These are phyloP conservation scores for Drosophila punjabiensis DNA, from an alignment of 1,140 invertebrate species.

Conservation along the genomic window DNA sequence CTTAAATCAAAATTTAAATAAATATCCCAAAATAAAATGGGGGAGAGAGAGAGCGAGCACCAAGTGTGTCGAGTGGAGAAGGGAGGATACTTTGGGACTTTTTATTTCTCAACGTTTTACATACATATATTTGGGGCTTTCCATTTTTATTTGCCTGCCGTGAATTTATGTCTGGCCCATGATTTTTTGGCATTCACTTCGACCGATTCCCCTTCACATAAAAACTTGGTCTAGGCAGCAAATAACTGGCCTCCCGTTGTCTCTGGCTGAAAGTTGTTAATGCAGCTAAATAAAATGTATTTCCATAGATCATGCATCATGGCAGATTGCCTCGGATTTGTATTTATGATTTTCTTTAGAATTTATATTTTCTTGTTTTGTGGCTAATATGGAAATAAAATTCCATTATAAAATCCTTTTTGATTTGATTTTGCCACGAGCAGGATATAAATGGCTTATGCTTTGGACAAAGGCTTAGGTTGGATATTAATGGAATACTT, in stretches of 20 bases:
- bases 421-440: constrained; percentile 51
- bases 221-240: constrained; percentile 38
- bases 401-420: constrained; percentile 66
- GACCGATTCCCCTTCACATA: constrained; percentile 14
- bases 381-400: constrained; percentile 64
- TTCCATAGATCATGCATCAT: constrained; percentile 70
- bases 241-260: constrained; percentile 65
- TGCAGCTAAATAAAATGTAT: constrained; percentile 63
- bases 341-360: constrained; percentile 65
- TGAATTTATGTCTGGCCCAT: constrained; percentile 69
- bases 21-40: constrained; percentile 69
- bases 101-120: constrained; percentile 62
- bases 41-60: not conserved
- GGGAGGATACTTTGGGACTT: constrained; percentile 23
- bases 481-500: not conserved
- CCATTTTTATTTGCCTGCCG: constrained; percentile 62
- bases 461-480: not conserved
- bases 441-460: constrained; percentile 3
- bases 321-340: constrained; percentile 73
- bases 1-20: constrained; percentile 84
- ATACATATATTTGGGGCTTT: constrained; percentile 29
- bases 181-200: constrained; percentile 65
- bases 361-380: constrained; percentile 40
- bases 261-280: constrained; percentile 58
- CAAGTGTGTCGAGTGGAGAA: not conserved